Percentiles rank a stretch among this genome's conserved stretches.
Conservation (phyloP, 2,797 vertebrate species). For the Synanceia verrucosa region DNA sequence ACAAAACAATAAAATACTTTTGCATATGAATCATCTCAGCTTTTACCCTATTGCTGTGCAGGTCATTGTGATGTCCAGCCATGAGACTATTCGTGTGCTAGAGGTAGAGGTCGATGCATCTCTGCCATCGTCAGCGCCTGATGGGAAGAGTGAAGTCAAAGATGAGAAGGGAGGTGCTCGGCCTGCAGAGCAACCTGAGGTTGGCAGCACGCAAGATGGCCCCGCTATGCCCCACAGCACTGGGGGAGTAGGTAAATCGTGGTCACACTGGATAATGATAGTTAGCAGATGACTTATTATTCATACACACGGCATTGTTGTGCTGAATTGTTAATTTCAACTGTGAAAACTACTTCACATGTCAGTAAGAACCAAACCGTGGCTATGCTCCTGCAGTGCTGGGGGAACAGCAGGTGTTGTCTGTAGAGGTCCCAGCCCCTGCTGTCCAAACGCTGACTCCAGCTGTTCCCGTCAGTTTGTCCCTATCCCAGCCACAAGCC, state of each 20-base stretch:
- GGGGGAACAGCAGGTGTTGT: slow-evolving; percentile 79
- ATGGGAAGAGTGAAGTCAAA: slow-evolving; percentile 67
- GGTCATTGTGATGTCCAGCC: slow-evolving; percentile 98
- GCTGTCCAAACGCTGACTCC: slow-evolving; percentile 72
- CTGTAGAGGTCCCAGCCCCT: slow-evolving; percentile 68
- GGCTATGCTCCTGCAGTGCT: slow-evolving; percentile 58
- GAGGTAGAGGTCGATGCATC: slow-evolving; percentile 91
- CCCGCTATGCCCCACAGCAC: slow-evolving; percentile 41
- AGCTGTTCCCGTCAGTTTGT: slow-evolving; percentile 75
- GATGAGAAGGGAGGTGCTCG: slow-evolving; percentile 58
- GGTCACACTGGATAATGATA: neutral
- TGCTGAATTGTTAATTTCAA: slow-evolving; percentile 6
- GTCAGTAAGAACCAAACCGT: slow-evolving; percentile 18
- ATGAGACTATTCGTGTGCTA: slow-evolving; percentile 95
- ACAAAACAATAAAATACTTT: neutral
- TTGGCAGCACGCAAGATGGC: slow-evolving; percentile 46
- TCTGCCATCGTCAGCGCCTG: slow-evolving; percentile 61
- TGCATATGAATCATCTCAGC: neutral
- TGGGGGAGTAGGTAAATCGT: slow-evolving; percentile 68
- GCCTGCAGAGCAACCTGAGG: slow-evolving; percentile 58
- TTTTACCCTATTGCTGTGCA: slow-evolving; percentile 57
- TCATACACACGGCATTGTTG: neutral
- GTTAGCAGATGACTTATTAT: neutral
- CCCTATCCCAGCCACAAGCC: slow-evolving; percentile 82
- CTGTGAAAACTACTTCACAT: slow-evolving; percentile 24